A percentile compares a stretch with the other conserved stretches of the same genome.
Conservation (phyloP, 2,797 vertebrate species). For the Bradypodion ventrale region DNA sequence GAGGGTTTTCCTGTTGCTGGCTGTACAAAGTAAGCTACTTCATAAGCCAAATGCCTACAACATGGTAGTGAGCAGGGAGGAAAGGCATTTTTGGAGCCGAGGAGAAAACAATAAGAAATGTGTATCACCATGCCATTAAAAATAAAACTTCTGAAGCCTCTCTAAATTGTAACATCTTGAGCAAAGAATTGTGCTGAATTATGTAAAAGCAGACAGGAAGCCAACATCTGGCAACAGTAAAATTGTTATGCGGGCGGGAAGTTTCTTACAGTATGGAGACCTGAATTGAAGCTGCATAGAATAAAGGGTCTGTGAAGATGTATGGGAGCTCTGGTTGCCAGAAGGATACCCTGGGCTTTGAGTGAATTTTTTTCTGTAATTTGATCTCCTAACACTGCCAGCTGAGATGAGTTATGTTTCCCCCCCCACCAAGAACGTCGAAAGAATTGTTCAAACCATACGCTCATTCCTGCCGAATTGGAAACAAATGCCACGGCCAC, state of each 20-base stretch:
- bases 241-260: conserved; percentile 75
- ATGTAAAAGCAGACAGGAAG: conserved; percentile 71
- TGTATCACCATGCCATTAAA: conserved; percentile 62
- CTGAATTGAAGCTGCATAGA: conserved; percentile 54
- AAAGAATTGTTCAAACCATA: conserved; percentile 69
- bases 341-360: conserved; percentile 61
- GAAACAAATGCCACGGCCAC: conserved; percentile 68
- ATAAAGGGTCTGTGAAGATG: conserved; percentile 61
- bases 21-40: not conserved
- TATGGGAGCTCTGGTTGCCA: conserved; percentile 66
- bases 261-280: conserved; percentile 65
- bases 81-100: conserved; percentile 41
- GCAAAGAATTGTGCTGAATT: conserved; percentile 70
- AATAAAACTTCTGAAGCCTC: conserved; percentile 73
- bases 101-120: conserved; percentile 20
- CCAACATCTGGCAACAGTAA: conserved; percentile 81
- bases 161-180: conserved; percentile 76
- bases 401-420: conserved; percentile 71
- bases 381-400: conserved; percentile 69
- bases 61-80: conserved; percentile 18
- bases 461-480: conserved; percentile 68
- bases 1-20: conserved; percentile 29
- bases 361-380: conserved; percentile 65
- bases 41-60: conserved; percentile 33
- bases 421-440: conserved; percentile 66